A percentile compares a stretch with the other conserved stretches of the same genome.
These are phyloP conservation scores for Olivierus martensii DNA, from an alignment of 1,140 invertebrate genomes.

Conservation along the genomic window DNA sequence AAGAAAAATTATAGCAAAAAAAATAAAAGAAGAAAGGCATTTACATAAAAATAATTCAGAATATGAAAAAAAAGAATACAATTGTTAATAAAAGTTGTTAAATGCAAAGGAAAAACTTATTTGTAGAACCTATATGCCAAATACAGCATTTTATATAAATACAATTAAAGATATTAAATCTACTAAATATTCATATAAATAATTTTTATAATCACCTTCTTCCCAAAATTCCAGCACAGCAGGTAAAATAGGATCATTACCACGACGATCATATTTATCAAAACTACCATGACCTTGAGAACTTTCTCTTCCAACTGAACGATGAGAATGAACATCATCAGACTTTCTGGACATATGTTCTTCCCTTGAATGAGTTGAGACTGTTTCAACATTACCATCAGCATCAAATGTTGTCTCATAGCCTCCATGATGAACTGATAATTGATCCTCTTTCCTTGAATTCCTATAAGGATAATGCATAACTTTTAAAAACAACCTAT, in stretches of 20 bases:
- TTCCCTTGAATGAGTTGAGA: constrained; percentile 41
- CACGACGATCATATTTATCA: constrained; percentile 26
- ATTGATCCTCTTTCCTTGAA: constrained; percentile 2
- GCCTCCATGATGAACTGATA: constrained; percentile 9
- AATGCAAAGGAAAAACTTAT: no score
- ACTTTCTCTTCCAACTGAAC: constrained; percentile 19
- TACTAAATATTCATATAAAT: neutral
- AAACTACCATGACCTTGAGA: constrained; percentile 6
- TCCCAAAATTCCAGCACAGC: constrained; percentile 89
- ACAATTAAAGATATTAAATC: no score
- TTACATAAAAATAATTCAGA: no score
- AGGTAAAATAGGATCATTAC: constrained; percentile 78
- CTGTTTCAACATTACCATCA: constrained; percentile 65
- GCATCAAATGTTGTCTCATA: constrained; percentile 63
- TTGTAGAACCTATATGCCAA: no score
- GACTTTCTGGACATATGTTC: constrained; percentile 45
- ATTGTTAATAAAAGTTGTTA: no score
- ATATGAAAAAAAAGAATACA: no score
- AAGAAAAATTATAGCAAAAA: no score
- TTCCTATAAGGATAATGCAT: no score
- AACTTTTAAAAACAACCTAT: neutral
- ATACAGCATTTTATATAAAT: no score
- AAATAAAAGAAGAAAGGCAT: no score
- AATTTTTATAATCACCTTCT: constrained; percentile 40
- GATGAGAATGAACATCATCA: constrained; percentile 21